Percentiles rank a stretch among this genome's conserved stretches.
phyloP scores from a whole-genome alignment of 1,140 invertebrate species.

The Brachionus koreanus region DNA sequence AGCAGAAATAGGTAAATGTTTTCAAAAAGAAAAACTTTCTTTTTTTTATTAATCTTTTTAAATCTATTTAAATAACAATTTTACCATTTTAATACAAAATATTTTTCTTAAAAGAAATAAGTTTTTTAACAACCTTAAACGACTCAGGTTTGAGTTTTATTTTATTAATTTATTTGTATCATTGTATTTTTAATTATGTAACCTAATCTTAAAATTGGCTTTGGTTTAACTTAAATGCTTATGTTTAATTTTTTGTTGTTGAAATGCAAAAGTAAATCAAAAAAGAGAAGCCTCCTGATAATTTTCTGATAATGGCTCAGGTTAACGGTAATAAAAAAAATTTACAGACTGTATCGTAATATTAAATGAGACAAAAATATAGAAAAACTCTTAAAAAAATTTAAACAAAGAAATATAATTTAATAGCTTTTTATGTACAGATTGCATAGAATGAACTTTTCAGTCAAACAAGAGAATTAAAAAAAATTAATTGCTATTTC shows the following conservation, averaged over 20 bases:
- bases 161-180: background rate
- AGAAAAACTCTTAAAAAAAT: no score
- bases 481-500: no score
- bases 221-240: background rate
- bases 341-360: no score
- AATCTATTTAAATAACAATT: background rate
- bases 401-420: no score
- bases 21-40: background rate
- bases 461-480: no score
- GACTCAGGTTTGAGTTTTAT: slow-evolving; percentile 30
- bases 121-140: slow-evolving; percentile 32
- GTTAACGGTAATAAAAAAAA: no score
- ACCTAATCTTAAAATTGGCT: background rate
- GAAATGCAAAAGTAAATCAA: no score
- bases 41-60: background rate
- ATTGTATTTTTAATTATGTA: background rate
- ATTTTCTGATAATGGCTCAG: no score
- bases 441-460: no score
- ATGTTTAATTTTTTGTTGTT: background rate
- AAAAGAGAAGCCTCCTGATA: no score
- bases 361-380: no score
- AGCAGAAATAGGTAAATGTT: background rate
- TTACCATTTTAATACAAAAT: background rate
- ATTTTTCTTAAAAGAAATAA: slow-evolving; percentile 2
- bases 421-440: background rate